Evolutionary conservation across 2,888 invertebrate species (phyloP).

Genomic region (Scelioninae gen. 2): DNA sequence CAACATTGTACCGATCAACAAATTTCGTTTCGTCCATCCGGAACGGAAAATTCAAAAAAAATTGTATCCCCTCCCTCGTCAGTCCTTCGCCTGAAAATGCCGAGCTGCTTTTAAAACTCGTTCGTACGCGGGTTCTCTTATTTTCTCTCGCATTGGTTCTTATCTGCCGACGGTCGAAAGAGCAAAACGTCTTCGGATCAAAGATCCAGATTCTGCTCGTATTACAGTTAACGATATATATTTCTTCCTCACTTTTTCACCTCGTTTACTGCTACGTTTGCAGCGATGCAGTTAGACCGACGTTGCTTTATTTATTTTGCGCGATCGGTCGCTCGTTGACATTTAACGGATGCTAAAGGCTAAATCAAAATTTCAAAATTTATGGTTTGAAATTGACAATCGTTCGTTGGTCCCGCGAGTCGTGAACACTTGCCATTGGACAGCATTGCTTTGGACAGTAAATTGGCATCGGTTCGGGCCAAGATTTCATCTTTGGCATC

Average conservation of each 20-base stretch:
- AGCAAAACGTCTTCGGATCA: constrained; percentile 60
- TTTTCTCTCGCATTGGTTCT: constrained; percentile 44
- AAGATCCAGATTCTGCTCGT: constrained; percentile 58
- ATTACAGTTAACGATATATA: constrained; percentile 30
- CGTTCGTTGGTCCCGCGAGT: too few species aligned
- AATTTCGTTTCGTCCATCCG: constrained; percentile 1
- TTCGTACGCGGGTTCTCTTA: constrained; percentile 31
- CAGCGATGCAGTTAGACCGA: background rate
- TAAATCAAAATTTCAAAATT: too few species aligned
- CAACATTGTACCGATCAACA: constrained; percentile 34
- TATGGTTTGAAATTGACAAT: too few species aligned
- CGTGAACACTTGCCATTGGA: constrained; percentile 65
- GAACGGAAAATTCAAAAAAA: constrained; percentile 21
- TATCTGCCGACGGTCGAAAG: constrained; percentile 53
- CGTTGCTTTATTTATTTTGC: too few species aligned
- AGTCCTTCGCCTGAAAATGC: background rate
- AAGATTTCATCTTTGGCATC: constrained; percentile 66
- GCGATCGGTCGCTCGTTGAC: too few species aligned
- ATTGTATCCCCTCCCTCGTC: background rate
- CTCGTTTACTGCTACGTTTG: background rate
- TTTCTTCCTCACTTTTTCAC: background rate
- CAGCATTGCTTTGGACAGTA: constrained; percentile 52
- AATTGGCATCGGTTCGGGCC: constrained; percentile 61
- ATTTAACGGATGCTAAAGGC: too few species aligned
- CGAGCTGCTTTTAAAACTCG: constrained; percentile 40